Percentiles rank a stretch among this genome's conserved stretches.
Evolutionary conservation across 37 sponge, comb jelly and placozoan species (phyloP).

Genomic region (Beroe forskalii): DNA sequence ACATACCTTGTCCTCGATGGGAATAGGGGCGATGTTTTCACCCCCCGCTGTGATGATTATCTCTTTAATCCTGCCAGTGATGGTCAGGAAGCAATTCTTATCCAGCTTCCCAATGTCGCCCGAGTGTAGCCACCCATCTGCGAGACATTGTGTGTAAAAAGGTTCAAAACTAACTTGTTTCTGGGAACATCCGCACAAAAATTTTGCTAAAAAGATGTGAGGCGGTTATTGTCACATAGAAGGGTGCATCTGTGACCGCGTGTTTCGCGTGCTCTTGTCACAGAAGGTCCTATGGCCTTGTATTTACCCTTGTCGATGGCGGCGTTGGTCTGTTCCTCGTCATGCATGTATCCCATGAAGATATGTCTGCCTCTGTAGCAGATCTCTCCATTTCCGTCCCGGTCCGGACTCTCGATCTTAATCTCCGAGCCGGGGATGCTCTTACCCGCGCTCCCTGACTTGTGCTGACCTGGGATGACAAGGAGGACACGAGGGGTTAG

Average conservation of each 20-base stretch:
- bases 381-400: constrained; percentile 76
- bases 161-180: too few relatives aligned
- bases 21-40: constrained; percentile 95
- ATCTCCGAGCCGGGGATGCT: constrained; percentile 81
- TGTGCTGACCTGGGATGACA: constrained; percentile 68
- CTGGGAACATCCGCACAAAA: too few relatives aligned
- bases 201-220: too few relatives aligned
- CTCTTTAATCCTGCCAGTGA: constrained; percentile 95
- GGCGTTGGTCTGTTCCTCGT: constrained; percentile 83
- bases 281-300: too few relatives aligned
- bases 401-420: constrained; percentile 82
- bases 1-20: constrained; percentile 79
- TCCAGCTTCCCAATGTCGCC: constrained; percentile 91
- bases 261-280: too few relatives aligned
- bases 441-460: constrained; percentile 74
- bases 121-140: constrained; percentile 94
- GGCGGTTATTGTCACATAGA: too few relatives aligned
- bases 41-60: constrained; percentile 92
- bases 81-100: constrained; percentile 77
- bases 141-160: not conserved
- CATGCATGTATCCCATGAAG: constrained; percentile 94
- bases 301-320: constrained; percentile 77
- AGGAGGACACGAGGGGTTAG: too few relatives aligned
- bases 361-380: constrained; percentile 90
- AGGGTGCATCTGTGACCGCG: too few relatives aligned